Percentiles rank a stretch among this genome's conserved stretches.
Conservation (phyloP, 2,113 vertebrate species). For the Tychaedon coryphoeus region DNA sequence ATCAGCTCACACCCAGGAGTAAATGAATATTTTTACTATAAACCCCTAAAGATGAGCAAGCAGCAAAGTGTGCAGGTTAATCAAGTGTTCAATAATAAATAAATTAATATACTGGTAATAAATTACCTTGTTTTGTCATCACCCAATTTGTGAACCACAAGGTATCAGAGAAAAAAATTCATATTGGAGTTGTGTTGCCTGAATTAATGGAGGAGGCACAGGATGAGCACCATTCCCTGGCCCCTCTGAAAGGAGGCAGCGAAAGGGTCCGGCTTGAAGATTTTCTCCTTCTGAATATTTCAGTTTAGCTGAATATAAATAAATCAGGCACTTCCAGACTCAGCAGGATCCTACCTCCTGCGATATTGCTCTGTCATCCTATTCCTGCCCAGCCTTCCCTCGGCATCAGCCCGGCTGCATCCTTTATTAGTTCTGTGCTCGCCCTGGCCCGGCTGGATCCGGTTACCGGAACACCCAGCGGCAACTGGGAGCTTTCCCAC, state of each 20-base stretch:
- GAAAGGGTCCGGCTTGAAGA: background rate
- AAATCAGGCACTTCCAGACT: conserved; percentile 40
- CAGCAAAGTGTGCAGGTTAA: conserved; percentile 65
- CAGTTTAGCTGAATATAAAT: conserved; percentile 38
- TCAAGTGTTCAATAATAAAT: conserved; percentile 66
- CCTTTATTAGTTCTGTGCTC: background rate
- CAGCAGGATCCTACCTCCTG: conserved; percentile 50
- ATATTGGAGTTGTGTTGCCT: background rate
- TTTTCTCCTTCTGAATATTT: conserved; percentile 31
- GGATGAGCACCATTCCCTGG: background rate
- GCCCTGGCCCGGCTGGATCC: background rate
- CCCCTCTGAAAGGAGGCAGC: background rate
- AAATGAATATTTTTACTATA: conserved; percentile 62
- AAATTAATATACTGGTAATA: conserved; percentile 67
- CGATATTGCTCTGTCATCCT: conserved; percentile 59
- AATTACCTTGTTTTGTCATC: conserved; percentile 61
- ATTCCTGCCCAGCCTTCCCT: conserved; percentile 25
- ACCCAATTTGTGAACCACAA: conserved; percentile 41
- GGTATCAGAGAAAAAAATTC: conserved; percentile 10
- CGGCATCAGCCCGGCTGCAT: background rate
- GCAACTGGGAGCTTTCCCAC: background rate
- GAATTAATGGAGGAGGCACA: background rate
- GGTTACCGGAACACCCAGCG: background rate
- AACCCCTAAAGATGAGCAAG: conserved; percentile 49
- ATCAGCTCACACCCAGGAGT: conserved; percentile 28